Conservation (phyloP, 2,888 invertebrate genomes). For the Julus scanicus region DNA sequence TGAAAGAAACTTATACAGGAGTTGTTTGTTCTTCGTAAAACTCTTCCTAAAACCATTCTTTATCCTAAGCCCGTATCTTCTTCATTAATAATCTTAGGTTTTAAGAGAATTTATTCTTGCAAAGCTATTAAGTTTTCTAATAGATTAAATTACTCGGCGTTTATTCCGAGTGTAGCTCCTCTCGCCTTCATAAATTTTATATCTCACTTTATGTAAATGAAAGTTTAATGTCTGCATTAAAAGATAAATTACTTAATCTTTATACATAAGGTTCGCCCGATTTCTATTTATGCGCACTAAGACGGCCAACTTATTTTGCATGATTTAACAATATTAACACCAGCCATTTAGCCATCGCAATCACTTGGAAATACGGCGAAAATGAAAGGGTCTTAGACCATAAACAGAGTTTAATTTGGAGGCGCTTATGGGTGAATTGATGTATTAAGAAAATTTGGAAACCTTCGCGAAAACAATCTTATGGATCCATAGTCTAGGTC, state of each 20-base stretch:
- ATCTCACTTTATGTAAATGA: constrained; percentile 43
- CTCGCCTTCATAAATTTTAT: constrained; percentile 45
- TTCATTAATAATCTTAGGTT: constrained; percentile 36
- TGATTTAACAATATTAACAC: constrained; percentile 45
- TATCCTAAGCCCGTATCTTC: not conserved
- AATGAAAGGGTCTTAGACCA: not conserved
- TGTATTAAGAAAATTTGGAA: not conserved
- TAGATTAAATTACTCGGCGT: constrained; percentile 12
- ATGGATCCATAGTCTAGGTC: not conserved
- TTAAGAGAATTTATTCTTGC: constrained; percentile 23
- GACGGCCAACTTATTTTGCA: constrained; percentile 45
- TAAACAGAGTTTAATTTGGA: not conserved
- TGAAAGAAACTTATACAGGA: not conserved
- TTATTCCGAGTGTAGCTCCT: constrained; percentile 37
- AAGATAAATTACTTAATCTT: constrained; percentile 44
- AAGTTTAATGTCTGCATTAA: constrained; percentile 47
- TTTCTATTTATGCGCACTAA: constrained; percentile 44
- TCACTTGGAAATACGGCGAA: not conserved
- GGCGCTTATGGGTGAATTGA: constrained; percentile 26
- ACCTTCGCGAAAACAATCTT: not conserved
- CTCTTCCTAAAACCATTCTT: not conserved
- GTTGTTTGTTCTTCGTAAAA: not conserved
- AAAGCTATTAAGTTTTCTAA: constrained; percentile 35
- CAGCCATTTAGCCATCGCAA: constrained; percentile 5
- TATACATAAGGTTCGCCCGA: constrained; percentile 31